phyloP scores from a whole-genome alignment of 2,888 invertebrate species.

The Trachelus troglodyta region DNA sequence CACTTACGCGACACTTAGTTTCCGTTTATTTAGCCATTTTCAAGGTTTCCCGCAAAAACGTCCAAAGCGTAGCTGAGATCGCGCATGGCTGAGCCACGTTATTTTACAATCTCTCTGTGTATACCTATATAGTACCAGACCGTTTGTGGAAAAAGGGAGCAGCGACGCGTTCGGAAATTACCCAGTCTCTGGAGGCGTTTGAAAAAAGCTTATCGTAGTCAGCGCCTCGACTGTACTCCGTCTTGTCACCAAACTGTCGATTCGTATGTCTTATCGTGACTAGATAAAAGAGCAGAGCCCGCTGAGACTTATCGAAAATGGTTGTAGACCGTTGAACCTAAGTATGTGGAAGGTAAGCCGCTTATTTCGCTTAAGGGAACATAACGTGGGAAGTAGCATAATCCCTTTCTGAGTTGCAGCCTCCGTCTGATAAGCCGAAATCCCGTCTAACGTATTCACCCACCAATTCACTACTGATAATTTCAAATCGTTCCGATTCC shows the following conservation, averaged over 20 bases:
- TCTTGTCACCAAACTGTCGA: conserved; percentile 20
- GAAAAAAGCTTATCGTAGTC: conserved; percentile 19
- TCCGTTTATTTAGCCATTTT: no score
- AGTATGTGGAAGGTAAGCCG: conserved; percentile 6
- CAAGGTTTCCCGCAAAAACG: no score
- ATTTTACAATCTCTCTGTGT: no score
- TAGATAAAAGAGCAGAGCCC: conserved; percentile 9
- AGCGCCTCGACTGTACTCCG: conserved; percentile 12
- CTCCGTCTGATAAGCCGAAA: no score
- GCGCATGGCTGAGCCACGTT: no score
- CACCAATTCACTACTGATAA: no score
- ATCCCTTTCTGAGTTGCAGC: no score
- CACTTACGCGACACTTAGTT: no score
- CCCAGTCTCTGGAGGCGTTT: conserved; percentile 20
- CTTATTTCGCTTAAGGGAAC: conserved; percentile 8
- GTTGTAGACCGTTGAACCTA: neutral
- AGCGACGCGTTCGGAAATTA: conserved; percentile 16
- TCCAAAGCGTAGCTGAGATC: no score
- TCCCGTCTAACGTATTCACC: no score
- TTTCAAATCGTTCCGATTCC: no score
- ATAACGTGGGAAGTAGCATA: neutral
- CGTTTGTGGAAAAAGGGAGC: conserved; percentile 9
- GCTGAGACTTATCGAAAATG: conserved; percentile 14
- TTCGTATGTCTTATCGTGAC: conserved; percentile 20
- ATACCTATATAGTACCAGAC: no score